A percentile compares a stretch with the other conserved stretches of the same genome.
phyloP scores from a whole-genome alignment of 1,140 invertebrate genomes.

The Drosophila yakuba region DNA sequence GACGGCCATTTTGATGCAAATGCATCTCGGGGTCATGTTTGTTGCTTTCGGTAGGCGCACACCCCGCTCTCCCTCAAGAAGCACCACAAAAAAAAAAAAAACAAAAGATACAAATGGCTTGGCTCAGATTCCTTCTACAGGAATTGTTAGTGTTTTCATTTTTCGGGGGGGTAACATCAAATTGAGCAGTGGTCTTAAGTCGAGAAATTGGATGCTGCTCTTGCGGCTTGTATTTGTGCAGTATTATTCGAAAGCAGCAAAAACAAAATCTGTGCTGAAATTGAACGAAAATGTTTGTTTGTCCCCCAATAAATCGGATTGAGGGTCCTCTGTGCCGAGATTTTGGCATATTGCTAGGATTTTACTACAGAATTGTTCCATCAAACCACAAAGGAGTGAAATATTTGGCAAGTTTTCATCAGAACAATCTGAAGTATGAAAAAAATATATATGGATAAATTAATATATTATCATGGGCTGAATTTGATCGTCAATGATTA shows the following conservation, averaged over 20 bases:
- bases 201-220: background rate
- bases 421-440: no score
- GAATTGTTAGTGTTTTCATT: constrained; percentile 1
- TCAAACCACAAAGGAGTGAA: background rate
- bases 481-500: background rate
- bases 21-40: constrained; percentile 63
- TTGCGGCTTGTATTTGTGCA: constrained; percentile 2
- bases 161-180: constrained; percentile 1
- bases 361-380: background rate
- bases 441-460: no score
- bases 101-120: constrained; percentile 62
- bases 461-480: background rate
- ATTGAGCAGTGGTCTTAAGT: constrained; percentile 10
- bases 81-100: background rate
- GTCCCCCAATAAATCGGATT: background rate
- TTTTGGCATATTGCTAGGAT: background rate
- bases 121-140: constrained; percentile 48
- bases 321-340: constrained; percentile 4
- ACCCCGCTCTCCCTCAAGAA: background rate
- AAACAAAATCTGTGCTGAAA: constrained; percentile 21
- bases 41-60: constrained; percentile 9
- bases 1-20: constrained; percentile 72
- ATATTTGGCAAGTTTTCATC: no score
- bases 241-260: background rate
- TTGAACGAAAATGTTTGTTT: constrained; percentile 19